Base-by-base conservation (phyloP, 2,113 vertebrate species). In the Charina bottae region DNA sequence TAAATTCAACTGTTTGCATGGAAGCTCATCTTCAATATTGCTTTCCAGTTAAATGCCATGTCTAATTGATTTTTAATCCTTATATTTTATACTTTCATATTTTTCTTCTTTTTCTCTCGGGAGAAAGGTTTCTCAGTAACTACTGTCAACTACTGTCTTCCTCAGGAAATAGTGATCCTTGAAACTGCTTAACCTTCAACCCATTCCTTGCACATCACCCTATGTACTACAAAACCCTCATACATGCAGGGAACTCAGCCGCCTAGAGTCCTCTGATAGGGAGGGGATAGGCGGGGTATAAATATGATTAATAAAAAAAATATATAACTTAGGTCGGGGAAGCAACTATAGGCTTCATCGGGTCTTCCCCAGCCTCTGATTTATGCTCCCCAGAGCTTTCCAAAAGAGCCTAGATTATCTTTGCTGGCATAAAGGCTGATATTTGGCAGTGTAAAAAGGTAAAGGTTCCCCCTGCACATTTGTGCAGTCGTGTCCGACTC, bases 1-100 rank as follows among this genome's bases (percentile, higher is more conserved):
- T 98, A 95, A 97, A 93, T 28, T n/a, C 49, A 72, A 56, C 88
- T 1, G 5, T 85, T 42, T 85, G 84, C 53, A 7, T 53, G 83
- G 24, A 62, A 58, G 28, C 1, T 2, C 6, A 6, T 46, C 53
- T 90, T 85, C 68, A 78, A n/a, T 55, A 23, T 90, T 68, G 33
- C 3, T 91, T n/a, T 33, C 33, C 0, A 88, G 2, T 85, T 85
- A 42, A 91, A 91, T 6, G 17, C 72, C 37, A 7, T 78, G 7
- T 78, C 3, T 91, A 54, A 49, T 49, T 42, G 1, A 85, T 1
- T 19, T 86, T 89, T 46, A 91, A 1, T 87, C 83, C 87, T 11
- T 37, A 26, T 93, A 8, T 60, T 53, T 53, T 37, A 64, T n/a
- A 15, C 85, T 89, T 42, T 83, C 37, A 53, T 89, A 28, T 4